Base-by-base conservation (phyloP, 2,113 vertebrate genomes). In the Arenaria interpres region DNA sequence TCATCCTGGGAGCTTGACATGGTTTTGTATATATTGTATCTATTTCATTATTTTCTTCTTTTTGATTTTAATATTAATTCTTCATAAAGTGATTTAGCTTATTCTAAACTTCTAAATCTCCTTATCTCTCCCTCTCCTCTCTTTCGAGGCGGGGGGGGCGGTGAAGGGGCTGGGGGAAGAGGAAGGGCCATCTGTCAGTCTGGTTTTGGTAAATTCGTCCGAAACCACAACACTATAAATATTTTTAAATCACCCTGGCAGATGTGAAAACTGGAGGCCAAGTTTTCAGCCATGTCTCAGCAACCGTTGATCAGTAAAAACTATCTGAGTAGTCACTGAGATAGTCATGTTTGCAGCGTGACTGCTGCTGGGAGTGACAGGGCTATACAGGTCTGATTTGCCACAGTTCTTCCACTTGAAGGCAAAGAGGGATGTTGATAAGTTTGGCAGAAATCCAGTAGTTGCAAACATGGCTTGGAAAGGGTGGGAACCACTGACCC, bases 401-500 rank as follows among this genome's bases (percentile, higher is more conserved):
- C 53, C 77, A 62, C n/a, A 50, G 80, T 50, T 57, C 85, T 78
- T 78, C 64, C 43, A 41, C 90, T 89, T 60, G 28, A 79, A 85
- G 69, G 62, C 67, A 87, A 32, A 9, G 35, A 85, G 24, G 17
- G 32, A 43, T 56, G 43, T 19, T 92, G 86, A 66, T 82, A 75
- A 86, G 28, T 50, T 50, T 85, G 69, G 90, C 92, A 89, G 74
- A 89, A 89, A 91, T 72, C 80, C 92, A 95, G 48, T 9, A 81
- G 46, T 60, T 45, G 80, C 66, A 95, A 75, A 93, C 22, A 79
- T 17, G 48, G 45, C 48, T 92, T 93, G 73, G 45, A 80, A 95
- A 86, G 67, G 81, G 60, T 91, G 66, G 76, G 51, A 96, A 88
- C 30, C 62, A 87, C 24, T 94, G 92, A 85, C 81, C 74, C 89